phyloP scores from a whole-genome alignment of 2,888 invertebrate genomes.

The Elaeidobius kamerunicus region DNA sequence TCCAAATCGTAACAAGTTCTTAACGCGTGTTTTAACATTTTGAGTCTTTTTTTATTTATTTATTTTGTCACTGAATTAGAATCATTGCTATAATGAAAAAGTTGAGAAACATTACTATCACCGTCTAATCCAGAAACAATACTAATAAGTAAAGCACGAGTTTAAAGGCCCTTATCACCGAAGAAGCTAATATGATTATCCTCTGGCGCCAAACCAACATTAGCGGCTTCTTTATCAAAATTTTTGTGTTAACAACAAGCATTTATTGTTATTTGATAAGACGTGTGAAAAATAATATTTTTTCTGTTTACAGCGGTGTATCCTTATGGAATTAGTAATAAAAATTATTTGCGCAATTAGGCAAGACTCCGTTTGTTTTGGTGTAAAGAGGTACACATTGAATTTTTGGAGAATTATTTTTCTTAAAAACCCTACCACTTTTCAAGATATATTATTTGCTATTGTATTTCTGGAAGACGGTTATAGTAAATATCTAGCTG shows the following conservation, averaged over 20 bases:
- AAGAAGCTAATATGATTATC: not conserved
- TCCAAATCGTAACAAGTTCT: conserved; percentile 42
- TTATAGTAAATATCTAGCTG: no score
- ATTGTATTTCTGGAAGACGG: no score
- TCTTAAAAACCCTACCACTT: no score
- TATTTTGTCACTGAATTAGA: no score
- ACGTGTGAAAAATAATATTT: conserved; percentile 20
- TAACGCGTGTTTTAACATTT: conserved; percentile 48
- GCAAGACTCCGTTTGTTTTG: no score
- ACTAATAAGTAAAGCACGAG: conserved; percentile 1
- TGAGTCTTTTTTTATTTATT: no score
- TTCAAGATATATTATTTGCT: no score
- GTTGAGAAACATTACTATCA: no score
- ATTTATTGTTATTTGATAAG: conserved; percentile 14
- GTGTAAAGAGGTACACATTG: no score
- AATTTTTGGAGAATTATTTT: no score
- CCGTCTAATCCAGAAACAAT: not conserved
- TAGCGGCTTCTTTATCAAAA: conserved; percentile 13
- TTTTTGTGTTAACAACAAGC: conserved; percentile 9
- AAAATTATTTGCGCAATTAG: no score
- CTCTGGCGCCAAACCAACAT: conserved; percentile 5
- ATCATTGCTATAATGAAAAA: no score
- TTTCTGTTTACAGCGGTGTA: not conserved
- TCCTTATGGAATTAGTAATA: not conserved
- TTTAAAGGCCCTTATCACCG: conserved; percentile 1